Percentiles rank a stretch among this genome's conserved stretches.
These are phyloP conservation scores for Carlito syrichta DNA, from an alignment of 2,113 vertebrate species.

Conservation along the genomic window DNA sequence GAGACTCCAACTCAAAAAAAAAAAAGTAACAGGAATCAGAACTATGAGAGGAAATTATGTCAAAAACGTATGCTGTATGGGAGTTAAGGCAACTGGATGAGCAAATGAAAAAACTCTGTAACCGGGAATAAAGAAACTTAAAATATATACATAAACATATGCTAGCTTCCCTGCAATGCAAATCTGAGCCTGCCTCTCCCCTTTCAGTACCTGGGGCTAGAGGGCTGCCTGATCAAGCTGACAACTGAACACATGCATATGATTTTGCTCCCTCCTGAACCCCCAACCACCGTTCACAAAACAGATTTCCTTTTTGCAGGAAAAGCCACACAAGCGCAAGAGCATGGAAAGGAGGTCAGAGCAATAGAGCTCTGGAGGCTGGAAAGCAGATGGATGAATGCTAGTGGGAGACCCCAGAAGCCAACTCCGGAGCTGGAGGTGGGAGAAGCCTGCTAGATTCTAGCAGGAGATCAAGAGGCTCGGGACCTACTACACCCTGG, in stretches of 20 bases:
- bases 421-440: neutral
- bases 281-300: neutral
- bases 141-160: neutral
- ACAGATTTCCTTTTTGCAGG: conserved; percentile 19
- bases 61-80: neutral
- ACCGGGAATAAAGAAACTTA: neutral
- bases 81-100: neutral
- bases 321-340: neutral
- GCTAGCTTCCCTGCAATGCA: neutral
- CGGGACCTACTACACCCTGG: neutral
- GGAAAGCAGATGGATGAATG: neutral
- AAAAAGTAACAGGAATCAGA: neutral
- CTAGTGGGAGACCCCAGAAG: neutral
- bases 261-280: neutral
- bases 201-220: neutral
- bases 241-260: neutral
- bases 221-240: neutral
- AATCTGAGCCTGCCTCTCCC: neutral
- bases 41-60: neutral
- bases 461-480: neutral
- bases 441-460: neutral
- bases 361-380: neutral
- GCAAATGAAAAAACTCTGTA: neutral
- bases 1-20: too few species aligned
- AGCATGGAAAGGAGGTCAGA: conserved; percentile 9